Base-by-base conservation (phyloP, 2,888 invertebrate genomes). In the Actias luna region DNA sequence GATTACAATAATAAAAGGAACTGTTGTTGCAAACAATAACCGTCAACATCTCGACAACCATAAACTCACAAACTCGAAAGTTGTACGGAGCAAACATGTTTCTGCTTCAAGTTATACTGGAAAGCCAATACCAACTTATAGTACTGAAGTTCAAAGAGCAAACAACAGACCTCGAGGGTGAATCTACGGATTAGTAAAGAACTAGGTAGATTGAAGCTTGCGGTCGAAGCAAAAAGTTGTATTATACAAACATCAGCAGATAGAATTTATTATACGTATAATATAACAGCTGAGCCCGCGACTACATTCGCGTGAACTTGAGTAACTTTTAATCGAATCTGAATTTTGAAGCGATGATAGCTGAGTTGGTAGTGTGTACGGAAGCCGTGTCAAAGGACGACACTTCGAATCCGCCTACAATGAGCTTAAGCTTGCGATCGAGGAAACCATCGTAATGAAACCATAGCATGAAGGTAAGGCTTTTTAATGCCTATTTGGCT, bases 101-200 rank as follows among this genome's bases (percentile, higher is more conserved):
- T 2, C 42, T 57, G 31, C 33, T 42, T 18, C 10, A 16, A 50
- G 46, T n/a, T 42, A 33, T 22, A 42, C 22, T 31, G 29, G 61
- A 62, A 61, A 61, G 61, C 39, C 29, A 31, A 58, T 39, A 62
- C 58, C 58, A 62, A 61, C 29, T 39, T 55, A 29, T 55, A 55
- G 29, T 55, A 29, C 29, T 57, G 57, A 57, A 58, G 57, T 62
- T 62, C 58, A 62, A 42, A 62, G 61, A 22, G 57, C 57, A 62
- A 58, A 62, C 42, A 33, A 58, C 18, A 31, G 31, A 42, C 14
- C 42, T 16, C 61, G 31, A 58, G 61, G 31, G 31, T 62, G 31
- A 55, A 55, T 29, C 55, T 22, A n/a, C 7, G 55, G 55, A 55
- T 55, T 29, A 55, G 29, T 27, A 55, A 55, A 55, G 52, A 55